Evolutionary conservation across 2,797 vertebrate genomes (phyloP).

Genomic region (Acipenser transmontanus): DNA sequence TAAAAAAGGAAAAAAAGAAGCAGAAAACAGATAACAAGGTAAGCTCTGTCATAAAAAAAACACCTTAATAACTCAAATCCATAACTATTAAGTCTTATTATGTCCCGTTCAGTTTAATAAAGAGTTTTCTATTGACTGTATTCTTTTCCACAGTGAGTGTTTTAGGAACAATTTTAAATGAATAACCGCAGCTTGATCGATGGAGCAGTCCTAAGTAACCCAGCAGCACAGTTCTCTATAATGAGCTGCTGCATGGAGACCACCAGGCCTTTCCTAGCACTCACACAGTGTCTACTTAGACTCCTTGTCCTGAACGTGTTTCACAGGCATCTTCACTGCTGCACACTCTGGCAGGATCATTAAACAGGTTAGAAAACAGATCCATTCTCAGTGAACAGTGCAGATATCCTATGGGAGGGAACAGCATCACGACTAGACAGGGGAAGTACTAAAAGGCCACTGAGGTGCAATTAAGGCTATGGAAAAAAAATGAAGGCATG

Average conservation of each 20-base stretch:
- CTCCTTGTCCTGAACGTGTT: neutral
- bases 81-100: constrained; percentile 18
- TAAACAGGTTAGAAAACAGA: neutral
- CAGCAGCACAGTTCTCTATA: neutral
- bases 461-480: too few species aligned
- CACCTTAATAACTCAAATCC: constrained; percentile 14
- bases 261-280: neutral
- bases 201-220: neutral
- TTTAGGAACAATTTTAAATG: constrained; percentile 10
- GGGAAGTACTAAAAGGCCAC: too few species aligned
- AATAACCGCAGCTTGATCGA: neutral
- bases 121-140: constrained; percentile 9
- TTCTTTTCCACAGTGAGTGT: constrained; percentile 20
- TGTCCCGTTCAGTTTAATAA: neutral
- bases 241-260: neutral
- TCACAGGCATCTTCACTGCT: neutral
- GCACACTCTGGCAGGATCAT: neutral
- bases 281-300: neutral
- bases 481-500: too few species aligned
- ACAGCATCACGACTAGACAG: too few species aligned
- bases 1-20: too few species aligned
- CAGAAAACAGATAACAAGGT: constrained; percentile 3
- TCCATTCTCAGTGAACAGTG: neutral
- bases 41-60: constrained; percentile 16
- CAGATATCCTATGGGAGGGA: too few species aligned